These are phyloP conservation scores for Eretmochelys imbricata DNA, from an alignment of 2,113 vertebrate genomes.

Conservation along the genomic window DNA sequence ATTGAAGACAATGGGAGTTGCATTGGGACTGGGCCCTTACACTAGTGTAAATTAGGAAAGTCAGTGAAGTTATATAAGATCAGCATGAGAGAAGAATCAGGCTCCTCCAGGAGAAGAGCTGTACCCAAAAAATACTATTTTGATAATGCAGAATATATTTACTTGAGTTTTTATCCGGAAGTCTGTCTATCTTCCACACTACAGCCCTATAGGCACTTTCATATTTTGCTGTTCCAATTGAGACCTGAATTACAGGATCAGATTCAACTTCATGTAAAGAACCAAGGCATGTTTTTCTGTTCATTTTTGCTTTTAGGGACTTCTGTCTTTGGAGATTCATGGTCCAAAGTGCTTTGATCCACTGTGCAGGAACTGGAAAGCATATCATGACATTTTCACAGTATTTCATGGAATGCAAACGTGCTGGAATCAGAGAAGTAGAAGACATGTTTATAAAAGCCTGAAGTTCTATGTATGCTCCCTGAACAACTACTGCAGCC, in stretches of 20 bases:
- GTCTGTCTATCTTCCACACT: constrained; percentile 95
- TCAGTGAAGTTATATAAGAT: background rate
- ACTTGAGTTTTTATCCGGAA: constrained; percentile 96
- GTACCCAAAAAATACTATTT: background rate
- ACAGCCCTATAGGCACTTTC: constrained; percentile 93
- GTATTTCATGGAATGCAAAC: constrained; percentile 67
- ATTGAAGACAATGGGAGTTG: background rate
- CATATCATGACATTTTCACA: constrained; percentile 91
- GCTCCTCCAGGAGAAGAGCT: background rate
- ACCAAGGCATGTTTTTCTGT: constrained; percentile 91
- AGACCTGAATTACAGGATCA: constrained; percentile 92
- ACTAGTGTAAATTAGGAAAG: background rate
- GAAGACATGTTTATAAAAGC: constrained; percentile 90
- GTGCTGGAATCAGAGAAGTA: constrained; percentile 49
- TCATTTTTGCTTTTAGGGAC: constrained; percentile 95
- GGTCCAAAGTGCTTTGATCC: constrained; percentile 93
- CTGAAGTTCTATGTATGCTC: constrained; percentile 93
- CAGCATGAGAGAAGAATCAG: background rate
- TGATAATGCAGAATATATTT: constrained; percentile 45
- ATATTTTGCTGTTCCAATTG: constrained; percentile 92
- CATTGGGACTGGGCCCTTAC: rapidly evolving
- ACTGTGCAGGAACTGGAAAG: constrained; percentile 91
- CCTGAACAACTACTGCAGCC: constrained; percentile 90
- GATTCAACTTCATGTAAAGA: constrained; percentile 83
- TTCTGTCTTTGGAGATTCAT: constrained; percentile 92